A percentile compares a stretch with the other conserved stretches of the same genome.
Conservation (phyloP, 2,797 vertebrate genomes). For the Telmatherina bonti region DNA sequence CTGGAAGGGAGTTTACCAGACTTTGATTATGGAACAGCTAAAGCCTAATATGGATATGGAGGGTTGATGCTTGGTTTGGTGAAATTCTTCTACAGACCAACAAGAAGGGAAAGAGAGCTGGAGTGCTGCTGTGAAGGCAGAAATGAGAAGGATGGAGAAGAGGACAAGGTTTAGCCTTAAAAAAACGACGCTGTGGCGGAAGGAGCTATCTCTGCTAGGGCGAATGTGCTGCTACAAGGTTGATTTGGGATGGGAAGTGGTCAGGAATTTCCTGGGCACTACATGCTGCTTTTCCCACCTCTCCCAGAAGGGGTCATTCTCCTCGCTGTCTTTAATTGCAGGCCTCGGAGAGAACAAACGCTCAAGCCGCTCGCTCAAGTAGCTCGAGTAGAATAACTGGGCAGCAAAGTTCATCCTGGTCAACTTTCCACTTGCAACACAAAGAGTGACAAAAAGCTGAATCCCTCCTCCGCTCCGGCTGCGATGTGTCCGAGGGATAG, state of each 20-base stretch:
- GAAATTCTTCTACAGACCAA: slow-evolving; percentile 15
- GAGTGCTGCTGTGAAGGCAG: slow-evolving; percentile 5
- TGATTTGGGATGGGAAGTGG: slow-evolving; percentile 35
- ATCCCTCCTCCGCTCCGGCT: slow-evolving; percentile 39
- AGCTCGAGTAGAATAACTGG: slow-evolving; percentile 89
- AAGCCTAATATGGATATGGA: slow-evolving; percentile 5
- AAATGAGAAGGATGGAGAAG: slow-evolving; percentile 1
- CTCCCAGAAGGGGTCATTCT: slow-evolving; percentile 95
- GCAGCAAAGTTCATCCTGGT: slow-evolving; percentile 92
- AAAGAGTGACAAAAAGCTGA: slow-evolving; percentile 23
- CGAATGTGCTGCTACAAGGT: slow-evolving; percentile 32
- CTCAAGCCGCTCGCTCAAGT: slow-evolving; percentile 80
- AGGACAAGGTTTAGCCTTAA: not conserved
- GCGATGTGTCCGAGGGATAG: slow-evolving; percentile 48
- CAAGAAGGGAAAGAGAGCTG: not conserved
- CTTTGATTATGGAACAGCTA: not conserved
- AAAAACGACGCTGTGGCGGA: not conserved
- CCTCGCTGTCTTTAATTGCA: slow-evolving; percentile 81
- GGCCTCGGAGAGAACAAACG: slow-evolving; percentile 72
- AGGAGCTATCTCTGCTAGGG: slow-evolving; percentile 5
- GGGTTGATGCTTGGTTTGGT: slow-evolving; percentile 4
- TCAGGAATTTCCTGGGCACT: slow-evolving; percentile 54
- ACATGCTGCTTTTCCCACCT: slow-evolving; percentile 86
- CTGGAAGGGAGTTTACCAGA: not conserved
- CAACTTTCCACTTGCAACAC: slow-evolving; percentile 42